phyloP scores from a whole-genome alignment of 1,140 invertebrate species.

The Rhagoletis zephyria region DNA sequence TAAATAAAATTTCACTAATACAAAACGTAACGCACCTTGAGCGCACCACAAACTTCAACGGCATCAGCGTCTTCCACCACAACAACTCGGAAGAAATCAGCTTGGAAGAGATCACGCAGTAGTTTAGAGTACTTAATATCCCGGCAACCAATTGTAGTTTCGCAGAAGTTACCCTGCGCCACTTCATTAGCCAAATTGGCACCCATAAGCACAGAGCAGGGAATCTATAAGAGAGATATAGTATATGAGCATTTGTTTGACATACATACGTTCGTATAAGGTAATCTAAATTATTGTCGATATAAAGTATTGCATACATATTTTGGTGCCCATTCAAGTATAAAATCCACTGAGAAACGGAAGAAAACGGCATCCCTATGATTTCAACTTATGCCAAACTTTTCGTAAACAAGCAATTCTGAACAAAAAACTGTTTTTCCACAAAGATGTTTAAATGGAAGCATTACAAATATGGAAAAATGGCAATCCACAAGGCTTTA shows the following conservation, averaged over 20 bases:
- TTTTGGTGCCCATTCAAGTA: too few relatives aligned
- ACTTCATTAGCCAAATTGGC: conserved; percentile 97
- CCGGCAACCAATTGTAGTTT: conserved; percentile 97
- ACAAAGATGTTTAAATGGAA: too few relatives aligned
- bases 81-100: conserved; percentile 94
- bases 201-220: conserved; percentile 96
- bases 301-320: too few relatives aligned
- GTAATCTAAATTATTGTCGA: conserved; percentile 39
- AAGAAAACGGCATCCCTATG: too few relatives aligned
- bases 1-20: background rate
- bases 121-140: conserved; percentile 83
- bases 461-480: too few relatives aligned
- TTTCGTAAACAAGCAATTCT: too few relatives aligned
- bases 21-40: conserved; percentile 83
- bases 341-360: too few relatives aligned
- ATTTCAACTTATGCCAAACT: too few relatives aligned
- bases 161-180: conserved; percentile 97
- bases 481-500: too few relatives aligned
- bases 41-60: conserved; percentile 97
- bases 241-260: background rate
- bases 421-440: too few relatives aligned
- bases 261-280: background rate
- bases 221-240: conserved; percentile 76
- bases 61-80: conserved; percentile 96
- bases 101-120: conserved; percentile 93